A percentile compares a stretch with the other conserved stretches of the same genome.
These are phyloP conservation scores for Andrena marginata DNA, from an alignment of 2,888 invertebrate species.

Conservation along the genomic window DNA sequence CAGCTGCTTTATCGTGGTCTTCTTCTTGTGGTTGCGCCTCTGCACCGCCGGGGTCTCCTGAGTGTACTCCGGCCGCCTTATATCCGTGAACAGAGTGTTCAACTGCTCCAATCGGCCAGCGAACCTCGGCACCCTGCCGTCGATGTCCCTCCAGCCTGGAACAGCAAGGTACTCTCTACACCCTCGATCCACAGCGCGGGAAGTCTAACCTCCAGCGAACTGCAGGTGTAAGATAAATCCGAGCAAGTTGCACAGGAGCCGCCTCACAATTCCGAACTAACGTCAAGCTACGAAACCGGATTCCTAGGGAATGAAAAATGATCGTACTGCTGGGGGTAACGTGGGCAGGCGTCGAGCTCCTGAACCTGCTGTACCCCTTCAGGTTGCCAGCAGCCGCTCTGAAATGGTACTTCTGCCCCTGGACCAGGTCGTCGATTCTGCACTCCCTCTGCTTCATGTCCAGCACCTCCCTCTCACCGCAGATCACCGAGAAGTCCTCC, in stretches of 20 bases:
- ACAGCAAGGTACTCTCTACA: neutral
- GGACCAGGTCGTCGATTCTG: constrained; percentile 90
- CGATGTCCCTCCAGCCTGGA: constrained; percentile 94
- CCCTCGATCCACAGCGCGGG: neutral
- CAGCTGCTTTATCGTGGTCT: constrained; percentile 95
- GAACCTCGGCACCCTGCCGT: constrained; percentile 89
- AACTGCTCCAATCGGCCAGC: constrained; percentile 90
- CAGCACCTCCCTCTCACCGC: constrained; percentile 92
- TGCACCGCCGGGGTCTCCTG: constrained; percentile 89
- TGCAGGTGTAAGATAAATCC: too few relatives aligned
- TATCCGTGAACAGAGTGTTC: constrained; percentile 91
- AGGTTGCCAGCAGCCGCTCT: constrained; percentile 97
- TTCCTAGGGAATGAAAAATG: neutral
- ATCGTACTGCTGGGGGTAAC: constrained; percentile 96
- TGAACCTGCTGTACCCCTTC: constrained; percentile 94
- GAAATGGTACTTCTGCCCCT: constrained; percentile 95
- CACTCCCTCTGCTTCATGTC: constrained; percentile 89
- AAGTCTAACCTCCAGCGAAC: too few relatives aligned
- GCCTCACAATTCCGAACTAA: too few relatives aligned
- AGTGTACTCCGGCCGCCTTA: constrained; percentile 89
- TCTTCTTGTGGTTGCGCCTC: constrained; percentile 92
- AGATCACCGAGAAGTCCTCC: constrained; percentile 93
- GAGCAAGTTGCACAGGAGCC: too few relatives aligned
- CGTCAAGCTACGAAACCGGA: too few relatives aligned
- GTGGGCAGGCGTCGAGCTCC: constrained; percentile 92